These are phyloP conservation scores for Typhlomys cinereus DNA, from an alignment of 2,113 vertebrate species.

Conservation along the genomic window DNA sequence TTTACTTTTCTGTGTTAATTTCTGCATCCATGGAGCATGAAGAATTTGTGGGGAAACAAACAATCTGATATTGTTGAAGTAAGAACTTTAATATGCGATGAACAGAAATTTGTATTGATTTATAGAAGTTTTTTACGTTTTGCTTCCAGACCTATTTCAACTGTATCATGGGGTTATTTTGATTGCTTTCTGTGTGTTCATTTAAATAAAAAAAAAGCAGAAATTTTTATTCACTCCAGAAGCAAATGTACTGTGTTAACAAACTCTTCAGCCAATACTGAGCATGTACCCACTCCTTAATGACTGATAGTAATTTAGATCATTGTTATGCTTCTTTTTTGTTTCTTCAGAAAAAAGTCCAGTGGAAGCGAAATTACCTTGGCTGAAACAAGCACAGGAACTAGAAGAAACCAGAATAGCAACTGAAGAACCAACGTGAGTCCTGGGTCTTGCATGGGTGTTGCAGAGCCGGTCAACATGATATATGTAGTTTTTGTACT, in stretches of 20 bases:
- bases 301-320: neutral
- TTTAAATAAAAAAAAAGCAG: neutral
- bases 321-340: constrained; percentile 32
- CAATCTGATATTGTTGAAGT: neutral
- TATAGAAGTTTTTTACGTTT: constrained; percentile 11
- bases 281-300: neutral
- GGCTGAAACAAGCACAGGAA: constrained; percentile 95
- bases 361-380: constrained; percentile 92
- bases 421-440: constrained; percentile 94
- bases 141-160: neutral
- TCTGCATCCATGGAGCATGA: neutral
- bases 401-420: constrained; percentile 89
- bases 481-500: constrained; percentile 64
- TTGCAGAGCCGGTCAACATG: constrained; percentile 36
- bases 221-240: constrained; percentile 39
- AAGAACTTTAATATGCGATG: neutral
- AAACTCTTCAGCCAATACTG: neutral
- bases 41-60: neutral
- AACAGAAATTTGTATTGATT: neutral
- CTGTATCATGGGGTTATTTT: neutral
- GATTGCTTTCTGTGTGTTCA: constrained; percentile 13
- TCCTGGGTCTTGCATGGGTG: constrained; percentile 53
- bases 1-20: neutral
- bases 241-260: neutral
- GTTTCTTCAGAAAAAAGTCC: constrained; percentile 89